Evolutionary conservation across 37 sponge, comb jelly and placozoan species (phyloP).

Genomic region (Halichondria panicea): DNA sequence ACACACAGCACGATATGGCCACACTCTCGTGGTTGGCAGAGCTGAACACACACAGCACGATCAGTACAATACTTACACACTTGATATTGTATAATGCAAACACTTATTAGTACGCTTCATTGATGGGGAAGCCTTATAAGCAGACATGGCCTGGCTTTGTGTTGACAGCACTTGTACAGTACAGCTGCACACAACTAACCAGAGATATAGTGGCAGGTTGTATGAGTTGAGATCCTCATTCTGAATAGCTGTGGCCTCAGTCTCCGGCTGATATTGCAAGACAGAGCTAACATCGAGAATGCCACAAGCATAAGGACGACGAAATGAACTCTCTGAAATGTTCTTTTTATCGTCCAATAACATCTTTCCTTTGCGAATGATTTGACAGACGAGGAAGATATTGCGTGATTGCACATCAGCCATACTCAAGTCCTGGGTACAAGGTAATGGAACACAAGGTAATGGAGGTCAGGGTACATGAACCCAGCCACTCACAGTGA

Average conservation of each 20-base stretch:
- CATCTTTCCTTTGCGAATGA: constrained; percentile 57
- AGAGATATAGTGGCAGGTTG: constrained; percentile 46
- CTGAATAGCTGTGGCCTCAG: not conserved
- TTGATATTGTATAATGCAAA: not conserved
- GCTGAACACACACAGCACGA: constrained; percentile 16
- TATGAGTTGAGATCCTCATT: constrained; percentile 9
- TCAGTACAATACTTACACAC: not conserved
- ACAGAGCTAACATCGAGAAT: constrained; percentile 15
- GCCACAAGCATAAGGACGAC: constrained; percentile 68
- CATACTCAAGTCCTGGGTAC: constrained; percentile 58
- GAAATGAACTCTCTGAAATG: constrained; percentile 35
- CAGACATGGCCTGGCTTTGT: too few species aligned
- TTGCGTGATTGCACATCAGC: constrained; percentile 20
- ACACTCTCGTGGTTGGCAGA: constrained; percentile 44
- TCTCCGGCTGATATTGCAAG: not conserved
- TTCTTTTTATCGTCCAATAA: constrained; percentile 62
- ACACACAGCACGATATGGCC: too few species aligned
- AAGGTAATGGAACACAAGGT: not conserved
- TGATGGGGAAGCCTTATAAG: too few species aligned
- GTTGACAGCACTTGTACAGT: not conserved
- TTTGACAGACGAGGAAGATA: constrained; percentile 65
- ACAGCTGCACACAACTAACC: constrained; percentile 8
- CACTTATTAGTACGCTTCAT: not conserved
- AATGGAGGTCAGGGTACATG: not conserved
- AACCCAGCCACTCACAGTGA: not conserved